phyloP scores from a whole-genome alignment of 1,140 invertebrate genomes.

The Trachelipus rathkii region DNA sequence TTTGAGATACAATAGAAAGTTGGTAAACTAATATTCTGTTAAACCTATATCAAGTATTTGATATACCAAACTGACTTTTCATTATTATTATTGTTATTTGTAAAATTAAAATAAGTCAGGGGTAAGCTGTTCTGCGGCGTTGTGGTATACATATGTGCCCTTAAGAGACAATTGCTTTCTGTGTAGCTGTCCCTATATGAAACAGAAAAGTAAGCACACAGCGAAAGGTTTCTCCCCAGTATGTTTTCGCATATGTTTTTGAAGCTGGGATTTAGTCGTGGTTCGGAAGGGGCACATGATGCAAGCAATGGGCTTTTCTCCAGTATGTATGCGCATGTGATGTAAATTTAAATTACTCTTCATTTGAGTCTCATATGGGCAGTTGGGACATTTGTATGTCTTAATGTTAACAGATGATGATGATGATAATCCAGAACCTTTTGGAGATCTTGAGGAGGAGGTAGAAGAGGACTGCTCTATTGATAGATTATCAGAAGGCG shows the following conservation, averaged over 20 bases:
- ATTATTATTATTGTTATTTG: too few species aligned
- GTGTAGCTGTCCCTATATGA: constrained; percentile 28
- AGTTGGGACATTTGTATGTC: background rate
- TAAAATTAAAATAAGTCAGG: background rate
- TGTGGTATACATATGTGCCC: constrained; percentile 25
- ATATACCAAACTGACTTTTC: too few species aligned
- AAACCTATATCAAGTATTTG: too few species aligned
- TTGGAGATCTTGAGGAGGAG: background rate
- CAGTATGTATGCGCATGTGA: too few species aligned
- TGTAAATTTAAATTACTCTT: constrained; percentile 16
- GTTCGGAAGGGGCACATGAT: constrained; percentile 38
- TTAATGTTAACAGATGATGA: background rate
- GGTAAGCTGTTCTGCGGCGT: background rate
- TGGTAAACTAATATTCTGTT: too few species aligned
- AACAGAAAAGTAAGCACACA: constrained; percentile 34
- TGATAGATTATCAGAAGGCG: background rate
- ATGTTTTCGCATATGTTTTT: constrained; percentile 38
- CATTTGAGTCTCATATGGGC: background rate
- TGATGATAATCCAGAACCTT: background rate
- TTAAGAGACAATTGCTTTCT: constrained; percentile 12
- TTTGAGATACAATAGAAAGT: too few species aligned
- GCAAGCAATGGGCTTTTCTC: constrained; percentile 42
- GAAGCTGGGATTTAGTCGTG: constrained; percentile 33
- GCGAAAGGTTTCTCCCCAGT: constrained; percentile 42
- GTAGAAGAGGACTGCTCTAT: background rate